Evolutionary conservation across 2,797 vertebrate genomes (phyloP).

Genomic region (Falco berigora): DNA sequence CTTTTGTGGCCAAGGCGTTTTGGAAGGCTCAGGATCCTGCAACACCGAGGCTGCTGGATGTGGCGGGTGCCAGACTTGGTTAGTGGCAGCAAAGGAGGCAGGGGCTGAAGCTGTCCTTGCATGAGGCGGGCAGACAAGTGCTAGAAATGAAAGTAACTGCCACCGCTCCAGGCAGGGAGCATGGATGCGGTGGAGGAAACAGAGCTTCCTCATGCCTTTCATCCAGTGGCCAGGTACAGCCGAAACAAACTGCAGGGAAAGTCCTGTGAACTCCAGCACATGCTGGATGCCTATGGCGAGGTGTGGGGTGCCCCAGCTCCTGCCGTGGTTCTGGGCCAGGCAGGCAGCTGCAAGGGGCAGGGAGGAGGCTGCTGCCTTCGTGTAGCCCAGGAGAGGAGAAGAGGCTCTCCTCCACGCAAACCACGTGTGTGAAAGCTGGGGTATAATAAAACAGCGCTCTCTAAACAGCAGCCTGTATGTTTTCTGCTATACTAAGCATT

Average conservation of each 20-base stretch:
- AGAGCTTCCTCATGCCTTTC: neutral
- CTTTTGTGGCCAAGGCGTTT: constrained; percentile 17
- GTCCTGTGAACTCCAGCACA: neutral
- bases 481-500: constrained; percentile 44
- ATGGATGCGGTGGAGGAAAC: fast-evolving
- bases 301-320: neutral
- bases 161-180: fast-evolving
- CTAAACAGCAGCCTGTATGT: neutral
- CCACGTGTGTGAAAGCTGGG: neutral
- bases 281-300: neutral
- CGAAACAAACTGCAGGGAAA: neutral
- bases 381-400: neutral
- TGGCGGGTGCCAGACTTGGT: constrained; percentile 17
- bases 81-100: neutral
- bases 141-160: neutral
- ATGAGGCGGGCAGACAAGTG: neutral
- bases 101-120: neutral
- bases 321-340: neutral
- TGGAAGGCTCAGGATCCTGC: constrained; percentile 25
- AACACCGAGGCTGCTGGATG: neutral
- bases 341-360: neutral
- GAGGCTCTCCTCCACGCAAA: neutral
- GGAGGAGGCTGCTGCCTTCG: neutral
- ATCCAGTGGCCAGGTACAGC: neutral
- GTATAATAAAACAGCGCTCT: neutral